Base-by-base conservation (phyloP, 2,797 vertebrate genomes). In the Buceros bicornis region DNA sequence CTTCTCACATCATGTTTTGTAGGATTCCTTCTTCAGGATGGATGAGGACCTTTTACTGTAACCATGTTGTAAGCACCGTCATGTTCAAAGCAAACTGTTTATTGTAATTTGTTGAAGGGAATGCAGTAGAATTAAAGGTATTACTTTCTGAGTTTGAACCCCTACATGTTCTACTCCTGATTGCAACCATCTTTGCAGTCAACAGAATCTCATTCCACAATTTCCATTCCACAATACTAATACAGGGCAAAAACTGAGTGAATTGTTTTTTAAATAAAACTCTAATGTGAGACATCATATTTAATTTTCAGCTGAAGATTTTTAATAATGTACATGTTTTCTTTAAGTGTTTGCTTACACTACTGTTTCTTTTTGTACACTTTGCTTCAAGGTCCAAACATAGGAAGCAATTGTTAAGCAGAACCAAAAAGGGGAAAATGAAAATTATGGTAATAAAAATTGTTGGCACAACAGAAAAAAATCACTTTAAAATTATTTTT, bases 241-340 rank as follows among this genome's bases (percentile, higher is more conserved):
- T 24, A 31, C 1, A 1, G 3, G n/a, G 5, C 1, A 5, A 14
- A 4, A 21, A 11, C 12, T 48, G 21, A 22, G 21, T 50, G 11
- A 37, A n/a, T n/a, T n/a, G n/a, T n/a, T n/a, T n/a, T 42, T 61
- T 26, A 35, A 45, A n/a, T 37, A 54, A 61, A 82, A 73, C 8
- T 82, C 18, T 40, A 53, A 45, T 33, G 0, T 45, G 60, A 61
- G 29, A 85, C 69, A 20, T 85, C 4, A 28, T 31, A 58, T 66
- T 71, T n/a, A 29, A 48, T 57, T 83, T 87, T 89, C 48, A 73
- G 16, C 2, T 51, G 7, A 77, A 82, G 22, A 70, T 62, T 73
- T 90, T 56, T 18, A n/a, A 43, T 65, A 58, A 24, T 13, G 5
- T 51, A 21, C 9, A 42, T 43, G 29, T 60, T 84, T 92, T 66